These are phyloP conservation scores for Motacilla alba DNA, from an alignment of 2,113 vertebrate genomes.

Conservation along the genomic window DNA sequence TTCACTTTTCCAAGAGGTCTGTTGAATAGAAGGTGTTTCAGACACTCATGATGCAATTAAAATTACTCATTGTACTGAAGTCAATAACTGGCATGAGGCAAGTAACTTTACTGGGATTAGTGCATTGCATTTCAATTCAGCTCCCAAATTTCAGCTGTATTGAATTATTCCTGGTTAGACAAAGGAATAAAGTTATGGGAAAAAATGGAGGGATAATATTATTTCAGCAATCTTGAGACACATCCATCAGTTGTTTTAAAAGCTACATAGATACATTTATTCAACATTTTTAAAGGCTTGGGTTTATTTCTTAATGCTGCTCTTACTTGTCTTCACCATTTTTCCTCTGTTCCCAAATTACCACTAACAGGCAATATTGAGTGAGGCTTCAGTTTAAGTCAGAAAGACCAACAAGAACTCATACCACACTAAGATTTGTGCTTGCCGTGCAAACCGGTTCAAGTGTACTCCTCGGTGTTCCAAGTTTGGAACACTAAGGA, in stretches of 20 bases:
- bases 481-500: background rate
- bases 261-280: background rate
- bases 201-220: background rate
- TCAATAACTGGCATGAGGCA: background rate
- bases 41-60: background rate
- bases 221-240: background rate
- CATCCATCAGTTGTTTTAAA: background rate
- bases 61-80: background rate
- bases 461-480: background rate
- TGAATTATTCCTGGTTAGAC: constrained; percentile 19
- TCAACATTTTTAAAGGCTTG: background rate
- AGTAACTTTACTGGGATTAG: background rate
- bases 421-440: background rate
- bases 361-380: background rate
- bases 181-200: background rate
- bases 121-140: constrained; percentile 2
- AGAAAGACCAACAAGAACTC: background rate
- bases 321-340: background rate
- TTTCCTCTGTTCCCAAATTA: background rate
- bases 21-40: constrained; percentile 18
- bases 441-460: background rate
- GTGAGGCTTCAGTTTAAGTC: background rate
- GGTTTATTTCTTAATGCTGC: background rate
- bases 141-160: background rate
- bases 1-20: background rate